Conservation (phyloP, 2,888 invertebrate genomes). For the Nomada flava region DNA sequence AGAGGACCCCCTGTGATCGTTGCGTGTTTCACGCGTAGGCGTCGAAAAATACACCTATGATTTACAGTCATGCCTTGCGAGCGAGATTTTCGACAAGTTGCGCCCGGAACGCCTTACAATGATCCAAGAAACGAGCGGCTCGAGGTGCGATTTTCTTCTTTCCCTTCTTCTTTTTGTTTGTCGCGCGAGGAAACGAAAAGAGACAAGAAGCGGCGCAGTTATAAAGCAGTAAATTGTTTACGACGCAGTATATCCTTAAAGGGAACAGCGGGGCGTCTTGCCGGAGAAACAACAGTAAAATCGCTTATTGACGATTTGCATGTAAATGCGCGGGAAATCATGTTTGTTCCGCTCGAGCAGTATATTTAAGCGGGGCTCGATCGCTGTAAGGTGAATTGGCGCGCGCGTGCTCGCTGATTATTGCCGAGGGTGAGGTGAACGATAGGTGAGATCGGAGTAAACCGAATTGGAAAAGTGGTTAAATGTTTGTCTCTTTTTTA, state of each 20-base stretch:
- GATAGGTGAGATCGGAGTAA: conserved; percentile 6
- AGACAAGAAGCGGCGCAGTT: conserved; percentile 45
- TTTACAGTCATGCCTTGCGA: conserved; percentile 39
- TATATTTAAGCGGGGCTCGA: conserved; percentile 33
- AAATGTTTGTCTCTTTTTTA: not conserved
- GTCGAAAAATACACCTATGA: conserved; percentile 30
- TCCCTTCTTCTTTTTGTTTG: not conserved
- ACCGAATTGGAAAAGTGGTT: not conserved
- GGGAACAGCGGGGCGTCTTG: conserved; percentile 30
- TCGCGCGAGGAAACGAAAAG: conserved; percentile 13
- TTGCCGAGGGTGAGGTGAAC: not conserved
- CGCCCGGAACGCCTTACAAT: conserved; percentile 16
- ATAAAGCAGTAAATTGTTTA: conserved; percentile 65
- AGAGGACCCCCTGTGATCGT: conserved; percentile 60
- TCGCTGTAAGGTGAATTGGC: conserved; percentile 1
- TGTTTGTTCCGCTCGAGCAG: conserved; percentile 4
- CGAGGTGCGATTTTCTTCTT: not conserved
- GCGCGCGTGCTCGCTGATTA: not conserved
- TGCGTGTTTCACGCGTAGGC: conserved; percentile 35
- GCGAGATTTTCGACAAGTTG: conserved; percentile 43
- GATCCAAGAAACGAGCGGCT: conserved; percentile 7
- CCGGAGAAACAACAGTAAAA: conserved; percentile 52
- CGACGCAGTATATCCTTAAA: conserved; percentile 49
- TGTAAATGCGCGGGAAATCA: conserved; percentile 50
- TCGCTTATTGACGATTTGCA: conserved; percentile 41